Conservation (phyloP, 2,888 invertebrate species). For the Plagiodera versicolora region DNA sequence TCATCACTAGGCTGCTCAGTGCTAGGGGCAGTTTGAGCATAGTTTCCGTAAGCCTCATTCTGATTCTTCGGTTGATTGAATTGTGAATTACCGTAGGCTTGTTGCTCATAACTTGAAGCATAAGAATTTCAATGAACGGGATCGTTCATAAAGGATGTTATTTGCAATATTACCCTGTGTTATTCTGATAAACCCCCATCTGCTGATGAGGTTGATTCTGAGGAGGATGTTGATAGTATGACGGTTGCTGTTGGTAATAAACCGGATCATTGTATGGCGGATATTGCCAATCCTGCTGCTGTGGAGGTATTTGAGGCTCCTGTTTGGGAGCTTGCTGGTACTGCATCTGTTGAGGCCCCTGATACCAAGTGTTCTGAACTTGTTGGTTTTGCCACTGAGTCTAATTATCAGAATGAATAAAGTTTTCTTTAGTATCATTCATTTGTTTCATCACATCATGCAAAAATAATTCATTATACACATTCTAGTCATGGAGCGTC, state of each 20-base stretch:
- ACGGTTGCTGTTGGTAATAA: constrained; percentile 37
- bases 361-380: constrained; percentile 54
- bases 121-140: neutral
- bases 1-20: constrained; percentile 42
- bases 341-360: constrained; percentile 40
- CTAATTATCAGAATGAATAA: constrained; percentile 29
- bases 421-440: neutral
- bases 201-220: constrained; percentile 20
- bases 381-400: constrained; percentile 49
- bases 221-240: constrained; percentile 30
- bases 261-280: constrained; percentile 24
- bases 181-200: constrained; percentile 21
- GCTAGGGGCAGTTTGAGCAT: constrained; percentile 47
- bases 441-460: too few species aligned
- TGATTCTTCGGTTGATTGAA: constrained; percentile 41
- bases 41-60: constrained; percentile 30
- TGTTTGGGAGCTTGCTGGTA: constrained; percentile 42
- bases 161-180: constrained; percentile 16
- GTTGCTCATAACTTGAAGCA: constrained; percentile 24
- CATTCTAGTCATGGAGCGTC: too few species aligned
- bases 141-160: neutral
- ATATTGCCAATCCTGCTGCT: constrained; percentile 40
- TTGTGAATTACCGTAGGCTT: constrained; percentile 40
- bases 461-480: too few species aligned
- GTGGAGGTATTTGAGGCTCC: constrained; percentile 36